Base-by-base conservation (phyloP, 2,797 vertebrate species). In the Thamnophis elegans region DNA sequence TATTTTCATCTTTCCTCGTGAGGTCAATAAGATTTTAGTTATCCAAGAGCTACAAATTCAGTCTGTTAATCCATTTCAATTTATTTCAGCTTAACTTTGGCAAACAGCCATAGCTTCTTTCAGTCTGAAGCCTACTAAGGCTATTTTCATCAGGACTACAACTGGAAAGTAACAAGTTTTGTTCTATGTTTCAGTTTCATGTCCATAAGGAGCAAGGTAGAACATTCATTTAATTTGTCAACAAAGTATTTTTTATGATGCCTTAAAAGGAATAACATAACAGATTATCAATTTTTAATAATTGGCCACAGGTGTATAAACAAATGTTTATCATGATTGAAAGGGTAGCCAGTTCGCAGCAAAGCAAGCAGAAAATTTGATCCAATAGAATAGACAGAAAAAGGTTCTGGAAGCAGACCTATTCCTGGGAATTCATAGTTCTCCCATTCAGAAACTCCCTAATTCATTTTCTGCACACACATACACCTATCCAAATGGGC, bases 51-150 rank as follows among this genome's bases (percentile, higher is more conserved):
- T 94, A 94, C 85, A 88, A 94, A 93, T 92, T 96, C 95, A 94
- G 95, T 87, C 91, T 56, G 89, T 91, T 94, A 95, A 96, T 92
- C 94, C 90, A 89, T 97, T 97, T 94, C 96, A 88, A 94, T 96
- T 97, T 96, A 90, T 92, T 95, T 93, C 90, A 94, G 94, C 94
- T 97, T 94, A 94, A 87, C 88, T 2, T 10, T 58, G 92, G 92
- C 94, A 89, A 92, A 93, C 91, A 68, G 87, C 92, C 18, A 36
- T 95, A 89, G 53, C 92, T 88, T 93, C 60, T 68, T 68, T 25
- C 92, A 89, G 25, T 0, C 92, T 32, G 68, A 95, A 93, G 90
- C 89, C 47, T 86, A 59, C 92, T 85, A 95, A 95, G 93, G 14
- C 91, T 32, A 11, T 90, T 95, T 92, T 62, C n/a, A 51, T 85